These are phyloP conservation scores for Sipha flava DNA, from an alignment of 1,140 invertebrate genomes.

Conservation along the genomic window DNA sequence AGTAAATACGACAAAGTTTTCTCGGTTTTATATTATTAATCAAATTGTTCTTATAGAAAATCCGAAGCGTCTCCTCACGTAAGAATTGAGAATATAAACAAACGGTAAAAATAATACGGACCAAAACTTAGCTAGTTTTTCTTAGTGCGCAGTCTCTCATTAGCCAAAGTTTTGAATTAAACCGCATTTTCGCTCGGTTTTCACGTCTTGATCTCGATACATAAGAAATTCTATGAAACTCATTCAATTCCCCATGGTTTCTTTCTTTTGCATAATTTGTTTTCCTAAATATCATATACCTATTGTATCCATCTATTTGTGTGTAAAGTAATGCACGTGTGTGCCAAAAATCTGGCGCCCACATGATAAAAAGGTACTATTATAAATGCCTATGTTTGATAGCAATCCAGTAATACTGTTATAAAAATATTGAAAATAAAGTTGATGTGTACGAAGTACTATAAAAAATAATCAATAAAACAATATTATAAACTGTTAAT, in stretches of 20 bases:
- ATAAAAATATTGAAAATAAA: background rate
- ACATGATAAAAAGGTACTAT: no score
- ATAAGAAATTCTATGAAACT: background rate
- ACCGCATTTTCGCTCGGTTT: background rate
- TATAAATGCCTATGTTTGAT: no score
- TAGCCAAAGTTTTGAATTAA: constrained; percentile 9
- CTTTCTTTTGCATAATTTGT: background rate
- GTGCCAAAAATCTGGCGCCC: no score
- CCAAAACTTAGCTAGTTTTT: background rate
- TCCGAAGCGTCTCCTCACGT: no score
- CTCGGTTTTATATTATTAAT: constrained; percentile 1
- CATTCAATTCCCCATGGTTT: background rate
- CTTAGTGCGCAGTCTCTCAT: background rate
- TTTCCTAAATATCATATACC: background rate
- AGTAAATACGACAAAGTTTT: constrained; percentile 1
- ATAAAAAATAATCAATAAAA: background rate
- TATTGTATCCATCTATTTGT: no score
- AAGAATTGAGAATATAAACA: background rate
- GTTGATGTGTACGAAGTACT: background rate
- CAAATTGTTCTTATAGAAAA: background rate
- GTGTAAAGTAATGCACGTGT: no score
- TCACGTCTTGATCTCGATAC: background rate
- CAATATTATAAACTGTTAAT: background rate
- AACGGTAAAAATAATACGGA: background rate
- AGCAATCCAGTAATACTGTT: no score